Evolutionary conservation across 2,113 vertebrate species (phyloP).

Genomic region (Corythornis madagascariensis): DNA sequence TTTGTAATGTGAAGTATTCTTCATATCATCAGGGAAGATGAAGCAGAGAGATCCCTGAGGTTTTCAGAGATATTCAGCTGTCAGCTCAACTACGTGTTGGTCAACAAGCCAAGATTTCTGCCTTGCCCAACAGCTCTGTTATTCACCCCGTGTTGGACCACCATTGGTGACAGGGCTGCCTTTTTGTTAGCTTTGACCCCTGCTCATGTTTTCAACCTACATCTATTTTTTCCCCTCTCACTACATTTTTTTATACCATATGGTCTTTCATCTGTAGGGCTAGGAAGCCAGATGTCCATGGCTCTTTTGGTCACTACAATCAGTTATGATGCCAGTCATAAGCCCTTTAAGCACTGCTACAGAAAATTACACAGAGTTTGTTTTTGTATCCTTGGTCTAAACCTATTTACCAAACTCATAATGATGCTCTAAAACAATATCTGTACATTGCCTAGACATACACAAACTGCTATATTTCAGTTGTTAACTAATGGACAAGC

Average conservation of each 20-base stretch:
- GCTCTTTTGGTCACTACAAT: slow-evolving; percentile 25
- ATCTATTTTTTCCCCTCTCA: neutral
- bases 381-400: neutral
- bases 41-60: neutral
- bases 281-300: neutral
- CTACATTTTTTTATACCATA: slow-evolving; percentile 25
- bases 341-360: neutral
- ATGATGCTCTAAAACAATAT: slow-evolving; percentile 41
- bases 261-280: slow-evolving; percentile 29
- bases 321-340: slow-evolving; percentile 32
- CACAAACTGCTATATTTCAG: slow-evolving; percentile 12
- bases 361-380: neutral
- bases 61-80: neutral
- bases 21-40: neutral
- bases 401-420: slow-evolving; percentile 38
- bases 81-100: neutral
- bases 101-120: neutral
- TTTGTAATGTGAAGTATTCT: neutral
- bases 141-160: neutral
- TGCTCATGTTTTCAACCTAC: neutral
- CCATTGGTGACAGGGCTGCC: neutral
- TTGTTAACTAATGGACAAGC: slow-evolving; percentile 43
- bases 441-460: neutral
- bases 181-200: neutral
- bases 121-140: neutral